Percentiles rank a stretch among this genome's conserved stretches.
Evolutionary conservation across 2,113 vertebrate species (phyloP).

Genomic region (Spea multiplicata): DNA sequence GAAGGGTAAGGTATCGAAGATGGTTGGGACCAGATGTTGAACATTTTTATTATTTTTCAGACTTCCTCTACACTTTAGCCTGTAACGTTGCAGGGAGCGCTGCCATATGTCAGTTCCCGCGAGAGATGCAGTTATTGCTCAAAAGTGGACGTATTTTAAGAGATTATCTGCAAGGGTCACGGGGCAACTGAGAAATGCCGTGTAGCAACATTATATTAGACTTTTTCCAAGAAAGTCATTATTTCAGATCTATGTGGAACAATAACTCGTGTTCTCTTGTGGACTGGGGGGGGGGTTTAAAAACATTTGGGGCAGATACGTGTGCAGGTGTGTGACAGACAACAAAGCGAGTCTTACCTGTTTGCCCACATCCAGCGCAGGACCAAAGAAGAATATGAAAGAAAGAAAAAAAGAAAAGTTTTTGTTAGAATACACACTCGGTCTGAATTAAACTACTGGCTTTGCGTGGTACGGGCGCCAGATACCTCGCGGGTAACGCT

Average conservation of each 20-base stretch:
- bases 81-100: background rate
- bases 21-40: conserved; percentile 33
- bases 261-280: background rate
- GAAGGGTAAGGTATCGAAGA: background rate
- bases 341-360: conserved; percentile 40
- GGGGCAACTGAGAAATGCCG: conserved; percentile 1
- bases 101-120: background rate
- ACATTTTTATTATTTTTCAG: conserved; percentile 32
- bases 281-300: conserved; percentile 19
- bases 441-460: background rate
- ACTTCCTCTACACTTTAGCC: background rate
- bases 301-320: conserved; percentile 7
- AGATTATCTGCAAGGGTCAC: background rate
- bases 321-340: conserved; percentile 8
- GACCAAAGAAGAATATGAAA: background rate
- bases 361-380: conserved; percentile 24
- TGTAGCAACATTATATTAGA: conserved; percentile 10
- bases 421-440: conserved; percentile 39
- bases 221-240: conserved; percentile 31
- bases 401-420: background rate
- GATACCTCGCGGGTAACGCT: background rate
- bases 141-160: background rate
- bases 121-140: background rate
- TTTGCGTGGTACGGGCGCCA: background rate
- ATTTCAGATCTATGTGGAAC: conserved; percentile 11